Percentiles rank a stretch among this genome's conserved stretches.
Evolutionary conservation across 2,888 invertebrate genomes (phyloP).

Genomic region (Dryomyza anilis): DNA sequence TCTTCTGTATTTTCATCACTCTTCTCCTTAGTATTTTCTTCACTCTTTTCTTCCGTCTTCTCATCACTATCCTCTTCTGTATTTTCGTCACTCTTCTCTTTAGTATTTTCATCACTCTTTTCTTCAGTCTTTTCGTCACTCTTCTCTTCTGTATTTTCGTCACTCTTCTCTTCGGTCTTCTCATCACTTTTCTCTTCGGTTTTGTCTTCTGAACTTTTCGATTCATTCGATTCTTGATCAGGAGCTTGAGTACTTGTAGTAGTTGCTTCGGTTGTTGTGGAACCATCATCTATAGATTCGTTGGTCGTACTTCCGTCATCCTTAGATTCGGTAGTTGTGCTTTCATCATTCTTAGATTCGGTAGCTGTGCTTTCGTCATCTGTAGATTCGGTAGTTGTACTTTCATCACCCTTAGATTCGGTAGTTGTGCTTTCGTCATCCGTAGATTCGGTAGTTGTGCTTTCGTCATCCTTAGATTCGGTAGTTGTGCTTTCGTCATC

Average conservation of each 20-base stretch:
- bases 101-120: not conserved
- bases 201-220: not conserved
- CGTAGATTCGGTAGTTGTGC: not conserved
- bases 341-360: not conserved
- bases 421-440: not conserved
- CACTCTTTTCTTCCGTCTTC: not conserved
- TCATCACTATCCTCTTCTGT: not conserved
- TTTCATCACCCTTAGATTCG: not conserved
- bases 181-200: not conserved
- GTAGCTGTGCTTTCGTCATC: not conserved
- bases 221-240: not conserved
- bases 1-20: not conserved
- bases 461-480: too few species aligned
- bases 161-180: not conserved
- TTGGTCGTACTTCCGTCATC: not conserved
- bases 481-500: not conserved
- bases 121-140: not conserved
- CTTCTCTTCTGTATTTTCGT: not conserved
- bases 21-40: not conserved
- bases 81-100: not conserved
- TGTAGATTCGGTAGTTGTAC: conserved; percentile 6
- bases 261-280: not conserved
- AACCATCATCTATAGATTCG: not conserved
- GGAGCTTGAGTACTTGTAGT: not conserved
- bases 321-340: not conserved